Percentiles rank a stretch among this genome's conserved stretches.
Conservation (phyloP, 2,113 vertebrate genomes). For the Podocnemis expansa region DNA sequence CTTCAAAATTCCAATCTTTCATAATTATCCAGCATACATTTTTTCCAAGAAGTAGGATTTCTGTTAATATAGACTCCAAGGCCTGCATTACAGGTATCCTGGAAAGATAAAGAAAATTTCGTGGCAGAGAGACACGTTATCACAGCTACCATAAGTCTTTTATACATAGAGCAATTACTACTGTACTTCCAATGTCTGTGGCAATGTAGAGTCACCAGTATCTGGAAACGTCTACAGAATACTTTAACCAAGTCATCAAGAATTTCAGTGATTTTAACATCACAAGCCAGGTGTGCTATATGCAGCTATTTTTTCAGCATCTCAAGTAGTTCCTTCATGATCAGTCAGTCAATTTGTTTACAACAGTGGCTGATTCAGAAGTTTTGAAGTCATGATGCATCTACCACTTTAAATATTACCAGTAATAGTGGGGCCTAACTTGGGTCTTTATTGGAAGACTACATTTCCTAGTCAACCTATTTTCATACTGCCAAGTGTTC, state of each 20-base stretch:
- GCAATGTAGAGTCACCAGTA: not conserved
- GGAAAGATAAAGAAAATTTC: not conserved
- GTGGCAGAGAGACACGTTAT: too few species aligned
- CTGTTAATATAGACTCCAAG: not conserved
- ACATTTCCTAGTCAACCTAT: not conserved
- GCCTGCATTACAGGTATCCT: not conserved
- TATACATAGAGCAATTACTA: not conserved
- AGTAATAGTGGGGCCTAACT: not conserved
- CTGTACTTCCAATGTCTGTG: not conserved
- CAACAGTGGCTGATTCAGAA: not conserved
- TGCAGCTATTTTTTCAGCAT: not conserved
- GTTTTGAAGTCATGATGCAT: not conserved
- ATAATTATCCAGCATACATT: not conserved
- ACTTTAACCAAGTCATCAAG: not conserved
- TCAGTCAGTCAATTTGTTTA: not conserved
- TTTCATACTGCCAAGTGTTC: not conserved
- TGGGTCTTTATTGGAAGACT: not conserved
- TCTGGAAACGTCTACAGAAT: not conserved
- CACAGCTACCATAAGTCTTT: not conserved
- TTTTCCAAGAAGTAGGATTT: too few species aligned
- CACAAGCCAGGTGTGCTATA: not conserved
- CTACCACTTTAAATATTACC: not conserved
- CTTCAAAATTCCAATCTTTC: not conserved
- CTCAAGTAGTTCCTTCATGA: not conserved
- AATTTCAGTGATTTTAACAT: not conserved